Percentiles rank a stretch among this genome's conserved stretches.
Conservation (phyloP, 92 coral and sea anemone genomes). For the Pocillopora grandis region DNA sequence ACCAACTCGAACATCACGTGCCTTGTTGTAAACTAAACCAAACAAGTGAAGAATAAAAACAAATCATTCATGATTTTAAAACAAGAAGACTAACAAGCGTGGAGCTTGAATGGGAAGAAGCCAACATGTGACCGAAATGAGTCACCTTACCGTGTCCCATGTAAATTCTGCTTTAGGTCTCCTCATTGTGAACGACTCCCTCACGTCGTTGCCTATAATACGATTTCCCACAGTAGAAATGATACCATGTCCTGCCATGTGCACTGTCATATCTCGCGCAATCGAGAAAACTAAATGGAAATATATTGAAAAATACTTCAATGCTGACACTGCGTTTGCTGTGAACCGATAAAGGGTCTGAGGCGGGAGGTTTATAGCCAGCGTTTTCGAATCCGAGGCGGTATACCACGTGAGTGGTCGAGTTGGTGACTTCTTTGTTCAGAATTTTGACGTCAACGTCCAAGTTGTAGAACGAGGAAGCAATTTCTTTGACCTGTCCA, state of each 20-base stretch:
- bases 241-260: conserved; percentile 74
- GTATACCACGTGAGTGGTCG: conserved; percentile 61
- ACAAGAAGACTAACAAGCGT: background rate
- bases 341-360: conserved; percentile 51
- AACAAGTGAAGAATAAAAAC: background rate
- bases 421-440: conserved; percentile 24
- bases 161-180: conserved; percentile 85
- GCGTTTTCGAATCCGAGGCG: conserved; percentile 67
- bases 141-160: conserved; percentile 70
- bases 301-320: conserved; percentile 75
- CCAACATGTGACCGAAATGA: background rate
- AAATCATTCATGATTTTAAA: background rate
- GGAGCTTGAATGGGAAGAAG: background rate
- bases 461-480: conserved; percentile 55
- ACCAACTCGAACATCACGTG: conserved; percentile 81
- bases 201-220: conserved; percentile 61
- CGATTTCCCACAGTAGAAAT: conserved; percentile 71
- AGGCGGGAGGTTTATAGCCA: conserved; percentile 59
- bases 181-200: conserved; percentile 72
- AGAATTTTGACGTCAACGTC: conserved; percentile 64
- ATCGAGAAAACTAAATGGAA: conserved; percentile 81
- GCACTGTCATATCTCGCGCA: conserved; percentile 65
- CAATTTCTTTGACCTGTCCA: conserved; percentile 80
- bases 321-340: conserved; percentile 40
- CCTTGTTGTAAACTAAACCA: conserved; percentile 63